A percentile compares a stretch with the other conserved stretches of the same genome.
phyloP scores from a whole-genome alignment of 2,797 vertebrate species.

The Vespertilio murinus region DNA sequence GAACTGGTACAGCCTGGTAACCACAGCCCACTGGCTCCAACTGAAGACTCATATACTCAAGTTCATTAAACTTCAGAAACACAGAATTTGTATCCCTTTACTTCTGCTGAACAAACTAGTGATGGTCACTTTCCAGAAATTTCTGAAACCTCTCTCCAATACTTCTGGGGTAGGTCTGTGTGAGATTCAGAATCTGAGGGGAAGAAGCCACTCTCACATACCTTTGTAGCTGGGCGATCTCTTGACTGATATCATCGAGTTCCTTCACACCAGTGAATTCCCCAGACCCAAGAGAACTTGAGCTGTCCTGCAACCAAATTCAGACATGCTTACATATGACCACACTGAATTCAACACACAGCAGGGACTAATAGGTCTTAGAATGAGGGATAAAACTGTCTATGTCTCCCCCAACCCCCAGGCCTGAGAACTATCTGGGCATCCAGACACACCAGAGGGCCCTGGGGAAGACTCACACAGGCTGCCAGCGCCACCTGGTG shows the following conservation, averaged over 20 bases:
- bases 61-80: not conserved
- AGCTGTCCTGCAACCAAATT: conserved; percentile 89
- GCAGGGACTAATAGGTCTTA: not conserved
- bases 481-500: not conserved
- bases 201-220: conserved; percentile 64
- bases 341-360: not conserved
- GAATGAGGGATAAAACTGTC: not conserved
- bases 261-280: conserved; percentile 98
- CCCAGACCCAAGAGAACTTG: conserved; percentile 94
- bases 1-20: not conserved
- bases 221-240: conserved; percentile 97
- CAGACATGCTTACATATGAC: not conserved
- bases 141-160: not conserved
- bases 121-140: not conserved
- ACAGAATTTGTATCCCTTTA: not conserved
- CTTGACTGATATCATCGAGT: conserved; percentile 96
- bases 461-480: not conserved
- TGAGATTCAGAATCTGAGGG: not conserved
- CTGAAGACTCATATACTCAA: fast-evolving
- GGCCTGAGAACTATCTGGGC: not conserved
- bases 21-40: not conserved
- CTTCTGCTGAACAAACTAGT: not conserved
- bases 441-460: not conserved
- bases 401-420: not conserved
- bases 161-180: not conserved